Evolutionary conservation across 2,888 invertebrate genomes (phyloP).

Genomic region (Diarsia mendica): DNA sequence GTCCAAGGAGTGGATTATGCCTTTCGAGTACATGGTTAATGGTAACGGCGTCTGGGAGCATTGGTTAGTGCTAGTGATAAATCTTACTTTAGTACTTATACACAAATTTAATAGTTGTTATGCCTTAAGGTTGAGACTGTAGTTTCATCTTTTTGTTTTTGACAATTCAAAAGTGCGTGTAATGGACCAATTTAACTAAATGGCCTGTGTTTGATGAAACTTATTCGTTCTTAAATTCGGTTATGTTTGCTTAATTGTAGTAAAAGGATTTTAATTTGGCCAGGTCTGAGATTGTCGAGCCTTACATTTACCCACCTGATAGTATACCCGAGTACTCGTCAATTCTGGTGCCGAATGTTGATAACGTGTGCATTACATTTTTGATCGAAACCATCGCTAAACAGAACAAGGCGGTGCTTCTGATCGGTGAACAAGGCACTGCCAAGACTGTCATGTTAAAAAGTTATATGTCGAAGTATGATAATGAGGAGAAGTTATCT

Average conservation of each 20-base stretch:
- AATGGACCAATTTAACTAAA: too few relatives aligned
- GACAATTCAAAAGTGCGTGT: too few relatives aligned
- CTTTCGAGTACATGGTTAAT: constrained; percentile 95
- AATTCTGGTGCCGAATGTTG: constrained; percentile 96
- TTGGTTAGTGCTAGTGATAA: constrained; percentile 88
- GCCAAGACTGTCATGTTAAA: constrained; percentile 98
- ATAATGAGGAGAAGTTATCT: constrained; percentile 94
- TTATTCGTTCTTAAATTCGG: too few relatives aligned
- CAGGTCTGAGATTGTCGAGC: constrained; percentile 92
- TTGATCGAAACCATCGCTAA: constrained; percentile 95
- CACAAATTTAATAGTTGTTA: too few relatives aligned
- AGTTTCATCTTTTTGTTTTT: too few relatives aligned
- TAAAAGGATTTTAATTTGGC: not conserved
- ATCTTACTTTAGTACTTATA: too few relatives aligned
- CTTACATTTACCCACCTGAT: constrained; percentile 93
- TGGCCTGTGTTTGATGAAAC: too few relatives aligned
- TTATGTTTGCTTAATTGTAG: not conserved
- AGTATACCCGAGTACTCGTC: constrained; percentile 94
- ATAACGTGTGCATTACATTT: constrained; percentile 96
- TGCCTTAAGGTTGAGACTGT: too few relatives aligned
- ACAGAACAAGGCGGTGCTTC: constrained; percentile 94
- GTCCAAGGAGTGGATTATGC: constrained; percentile 92
- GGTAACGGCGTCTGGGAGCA: constrained; percentile 95
- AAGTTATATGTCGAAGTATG: constrained; percentile 93
- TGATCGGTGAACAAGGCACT: constrained; percentile 97